phyloP scores from a whole-genome alignment of 1,140 invertebrate species.

The Liolophura sinensis region DNA sequence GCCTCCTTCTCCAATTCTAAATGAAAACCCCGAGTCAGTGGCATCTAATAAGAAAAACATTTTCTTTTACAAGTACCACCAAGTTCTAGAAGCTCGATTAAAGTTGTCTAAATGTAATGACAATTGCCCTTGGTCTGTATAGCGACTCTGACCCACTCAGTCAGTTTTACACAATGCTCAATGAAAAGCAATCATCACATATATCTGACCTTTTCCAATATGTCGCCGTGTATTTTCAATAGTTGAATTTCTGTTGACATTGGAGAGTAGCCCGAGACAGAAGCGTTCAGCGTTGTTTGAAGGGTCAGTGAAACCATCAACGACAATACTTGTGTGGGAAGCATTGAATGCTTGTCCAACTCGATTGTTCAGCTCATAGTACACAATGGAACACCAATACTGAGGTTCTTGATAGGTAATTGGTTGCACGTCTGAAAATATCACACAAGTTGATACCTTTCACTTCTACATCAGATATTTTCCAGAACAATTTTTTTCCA shows the following conservation, averaged over 20 bases:
- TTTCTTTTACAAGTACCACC: no score
- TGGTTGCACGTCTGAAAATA: slow-evolving; percentile 48
- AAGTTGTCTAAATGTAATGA: no score
- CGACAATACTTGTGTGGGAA: slow-evolving; percentile 85
- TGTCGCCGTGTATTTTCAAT: slow-evolving; percentile 96
- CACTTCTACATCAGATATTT: no score
- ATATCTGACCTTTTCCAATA: slow-evolving; percentile 81
- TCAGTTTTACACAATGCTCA: no score
- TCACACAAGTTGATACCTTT: no score
- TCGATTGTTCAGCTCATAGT: slow-evolving; percentile 94
- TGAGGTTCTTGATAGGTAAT: slow-evolving; percentile 77
- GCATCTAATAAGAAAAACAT: no score
- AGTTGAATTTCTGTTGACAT: slow-evolving; percentile 97
- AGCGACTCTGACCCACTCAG: no score
- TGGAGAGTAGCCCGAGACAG: slow-evolving; percentile 93
- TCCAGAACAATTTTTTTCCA: no score
- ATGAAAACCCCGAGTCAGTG: no score
- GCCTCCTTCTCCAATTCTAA: no score
- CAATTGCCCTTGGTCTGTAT: no score
- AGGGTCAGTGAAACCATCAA: slow-evolving; percentile 97
- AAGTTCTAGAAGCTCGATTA: no score
- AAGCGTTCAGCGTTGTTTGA: slow-evolving; percentile 87
- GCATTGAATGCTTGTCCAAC: slow-evolving; percentile 96
- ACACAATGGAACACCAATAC: slow-evolving; percentile 94
- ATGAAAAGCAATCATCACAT: not conserved